Evolutionary conservation across 1,140 invertebrate genomes (phyloP).

Genomic region (Heterodera carotae): DNA sequence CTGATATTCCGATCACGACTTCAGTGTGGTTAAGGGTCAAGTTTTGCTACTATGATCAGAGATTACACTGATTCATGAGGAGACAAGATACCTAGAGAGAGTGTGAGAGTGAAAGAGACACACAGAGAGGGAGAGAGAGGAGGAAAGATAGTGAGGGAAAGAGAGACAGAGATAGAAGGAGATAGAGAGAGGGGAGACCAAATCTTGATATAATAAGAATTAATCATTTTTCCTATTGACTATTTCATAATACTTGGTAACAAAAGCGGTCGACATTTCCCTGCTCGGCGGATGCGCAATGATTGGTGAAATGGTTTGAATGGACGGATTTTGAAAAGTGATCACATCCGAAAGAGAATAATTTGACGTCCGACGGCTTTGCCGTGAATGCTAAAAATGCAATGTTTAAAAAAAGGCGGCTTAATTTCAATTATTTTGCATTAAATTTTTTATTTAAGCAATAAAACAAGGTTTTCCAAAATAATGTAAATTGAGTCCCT

Average conservation of each 20-base stretch:
- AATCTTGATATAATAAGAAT: too few species aligned
- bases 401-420: background rate
- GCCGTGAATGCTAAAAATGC: background rate
- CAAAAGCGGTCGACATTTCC: constrained; percentile 22
- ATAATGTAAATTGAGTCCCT: background rate
- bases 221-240: constrained; percentile 8
- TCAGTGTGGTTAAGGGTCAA: too few species aligned
- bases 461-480: background rate
- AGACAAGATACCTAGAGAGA: too few species aligned
- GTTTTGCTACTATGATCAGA: too few species aligned
- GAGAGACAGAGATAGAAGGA: too few species aligned
- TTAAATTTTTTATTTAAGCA: background rate
- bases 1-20: too few species aligned
- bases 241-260: constrained; percentile 33
- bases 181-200: too few species aligned
- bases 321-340: background rate
- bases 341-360: constrained; percentile 14
- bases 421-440: background rate
- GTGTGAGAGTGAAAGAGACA: too few species aligned
- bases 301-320: background rate
- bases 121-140: too few species aligned
- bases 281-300: background rate
- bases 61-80: too few species aligned
- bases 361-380: constrained; percentile 19
- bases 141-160: too few species aligned